phyloP scores from a whole-genome alignment of 1,140 invertebrate species.

The Pissodes strobi region DNA sequence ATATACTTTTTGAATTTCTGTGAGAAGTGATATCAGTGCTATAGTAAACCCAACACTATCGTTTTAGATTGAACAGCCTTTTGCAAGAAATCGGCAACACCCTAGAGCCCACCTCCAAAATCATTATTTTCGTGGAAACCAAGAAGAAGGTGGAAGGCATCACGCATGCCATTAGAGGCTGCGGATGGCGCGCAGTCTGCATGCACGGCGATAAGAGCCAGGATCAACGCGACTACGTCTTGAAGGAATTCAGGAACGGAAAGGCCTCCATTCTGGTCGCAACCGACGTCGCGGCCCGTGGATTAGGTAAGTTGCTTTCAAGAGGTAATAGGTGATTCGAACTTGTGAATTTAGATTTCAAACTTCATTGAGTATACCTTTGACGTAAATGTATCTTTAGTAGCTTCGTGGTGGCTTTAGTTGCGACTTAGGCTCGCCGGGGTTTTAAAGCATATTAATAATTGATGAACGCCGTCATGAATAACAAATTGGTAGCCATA shows the following conservation, averaged over 20 bases:
- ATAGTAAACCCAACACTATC: too few species aligned
- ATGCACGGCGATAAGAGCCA: constrained; percentile 99
- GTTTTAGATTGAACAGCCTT: constrained; percentile 70
- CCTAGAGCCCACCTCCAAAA: constrained; percentile 87
- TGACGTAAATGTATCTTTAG: too few species aligned
- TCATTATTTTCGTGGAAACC: constrained; percentile 96
- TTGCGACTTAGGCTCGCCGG: too few species aligned
- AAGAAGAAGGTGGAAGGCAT: constrained; percentile 96
- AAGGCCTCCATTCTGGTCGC: constrained; percentile 92
- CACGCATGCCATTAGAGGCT: constrained; percentile 83
- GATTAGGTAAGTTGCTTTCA: constrained; percentile 96
- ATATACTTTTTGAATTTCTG: too few species aligned
- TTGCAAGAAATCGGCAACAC: constrained; percentile 87
- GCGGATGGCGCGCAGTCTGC: constrained; percentile 88
- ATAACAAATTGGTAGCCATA: too few species aligned
- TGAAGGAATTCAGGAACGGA: constrained; percentile 92
- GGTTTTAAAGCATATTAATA: too few species aligned
- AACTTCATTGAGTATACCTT: too few species aligned
- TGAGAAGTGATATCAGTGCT: too few species aligned
- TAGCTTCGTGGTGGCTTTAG: too few species aligned
- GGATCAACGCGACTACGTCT: constrained; percentile 92
- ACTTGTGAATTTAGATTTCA: too few species aligned
- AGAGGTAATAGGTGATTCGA: too few species aligned
- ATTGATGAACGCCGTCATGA: too few species aligned
- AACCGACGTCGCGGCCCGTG: constrained; percentile 97